Base-by-base conservation (phyloP, 2,113 vertebrate genomes). In the Odontesthes bonariensis region DNA sequence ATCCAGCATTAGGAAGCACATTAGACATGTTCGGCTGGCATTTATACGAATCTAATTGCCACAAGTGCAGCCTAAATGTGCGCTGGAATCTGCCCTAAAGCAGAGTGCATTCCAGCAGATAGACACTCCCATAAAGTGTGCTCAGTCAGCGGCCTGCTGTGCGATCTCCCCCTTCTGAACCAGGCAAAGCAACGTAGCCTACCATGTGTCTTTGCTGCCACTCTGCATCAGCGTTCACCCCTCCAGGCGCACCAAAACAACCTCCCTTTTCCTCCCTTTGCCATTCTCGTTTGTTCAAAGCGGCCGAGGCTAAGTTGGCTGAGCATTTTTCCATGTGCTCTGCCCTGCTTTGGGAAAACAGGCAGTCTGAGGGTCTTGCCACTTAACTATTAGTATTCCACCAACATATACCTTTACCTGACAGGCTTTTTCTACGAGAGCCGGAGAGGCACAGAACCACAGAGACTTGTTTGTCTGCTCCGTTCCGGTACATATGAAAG, bases 61-160 rank as follows among this genome's bases (percentile, higher is more conserved):
- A 82, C 73, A 82, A 61, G 65, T 78, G 53, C 73, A 68, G 44
- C 23, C 51, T 40, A 58, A 61, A 52, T 54, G 44, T 47, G 71
- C 69, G 20, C 6, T 66, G 77, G 64, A 86, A 81, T 86, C 79
- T 71, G 69, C 78, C 83, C 83, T 17, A 60, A 69, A 83, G 86
- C 72, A 20, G 75, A 44, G 54, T 74, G 81, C 87, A 90, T 93
- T 91, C 89, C 87, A 71, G 46, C 78, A 90, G 81, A 86, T 85
- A 68, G 85, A 84, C 89, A 75, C 89, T 90, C 86, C 83, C 66
- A 85, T 84, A 62, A 85, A 91, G 83, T 74, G 44, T 85, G 89
- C 88, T 89, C 77, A 56, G 82, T 88, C 86, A 78, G 71, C 84
- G 81, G 84, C 82, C 79, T 68, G 51, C 78, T 73, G 77, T 73